A percentile compares a stretch with the other conserved stretches of the same genome.
These are phyloP conservation scores for Cotesia typhae DNA, from an alignment of 1,140 invertebrate genomes.

Conservation along the genomic window DNA sequence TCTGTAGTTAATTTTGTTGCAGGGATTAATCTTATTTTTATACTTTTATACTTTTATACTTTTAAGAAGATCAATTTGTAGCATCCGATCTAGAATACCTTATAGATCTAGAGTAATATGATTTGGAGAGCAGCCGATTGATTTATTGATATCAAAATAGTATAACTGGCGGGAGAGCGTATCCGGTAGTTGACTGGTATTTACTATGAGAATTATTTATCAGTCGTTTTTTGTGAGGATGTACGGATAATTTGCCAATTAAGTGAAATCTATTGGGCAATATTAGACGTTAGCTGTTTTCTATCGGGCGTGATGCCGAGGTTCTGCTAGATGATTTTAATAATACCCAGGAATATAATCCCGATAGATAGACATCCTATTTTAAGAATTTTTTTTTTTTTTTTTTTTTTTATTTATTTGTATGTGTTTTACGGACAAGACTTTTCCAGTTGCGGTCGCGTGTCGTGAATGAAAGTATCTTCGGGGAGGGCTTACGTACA, in stretches of 20 bases:
- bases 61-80: too few species aligned
- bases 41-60: too few species aligned
- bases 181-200: background rate
- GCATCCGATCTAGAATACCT: too few species aligned
- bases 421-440: constrained; percentile 51
- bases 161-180: background rate
- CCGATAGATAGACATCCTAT: constrained; percentile 21
- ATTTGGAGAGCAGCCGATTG: too few species aligned
- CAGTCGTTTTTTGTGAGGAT: background rate
- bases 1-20: background rate
- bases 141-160: too few species aligned
- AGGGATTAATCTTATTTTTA: too few species aligned
- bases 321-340: constrained; percentile 39
- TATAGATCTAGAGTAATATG: background rate
- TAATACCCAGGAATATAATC: constrained; percentile 34
- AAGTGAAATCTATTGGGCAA: constrained; percentile 25
- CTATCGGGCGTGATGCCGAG: constrained; percentile 13
- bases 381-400: too few species aligned
- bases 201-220: background rate
- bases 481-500: constrained; percentile 51
- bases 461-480: constrained; percentile 66
- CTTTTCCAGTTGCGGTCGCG: constrained; percentile 59
- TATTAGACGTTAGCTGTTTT: background rate
- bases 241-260: constrained; percentile 6
- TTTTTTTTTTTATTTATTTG: too few species aligned